Evolutionary conservation across 2,888 invertebrate genomes (phyloP).

Genomic region (Timandra comae): DNA sequence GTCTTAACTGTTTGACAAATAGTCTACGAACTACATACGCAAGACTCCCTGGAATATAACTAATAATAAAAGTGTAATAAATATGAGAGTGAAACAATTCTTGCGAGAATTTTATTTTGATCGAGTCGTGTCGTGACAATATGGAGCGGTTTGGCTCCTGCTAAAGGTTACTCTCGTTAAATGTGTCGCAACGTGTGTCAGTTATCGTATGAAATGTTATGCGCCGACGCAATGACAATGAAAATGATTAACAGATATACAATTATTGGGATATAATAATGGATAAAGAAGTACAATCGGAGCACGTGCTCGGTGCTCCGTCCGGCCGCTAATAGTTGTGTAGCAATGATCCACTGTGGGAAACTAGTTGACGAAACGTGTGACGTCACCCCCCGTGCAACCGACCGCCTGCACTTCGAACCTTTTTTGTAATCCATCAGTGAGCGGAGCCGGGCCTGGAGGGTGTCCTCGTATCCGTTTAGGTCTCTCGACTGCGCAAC

Average conservation of each 20-base stretch:
- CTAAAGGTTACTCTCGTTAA: constrained; percentile 73
- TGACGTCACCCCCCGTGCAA: constrained; percentile 56
- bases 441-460: constrained; percentile 59
- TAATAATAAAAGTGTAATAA: constrained; percentile 3
- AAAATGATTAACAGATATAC: constrained; percentile 16
- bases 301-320: constrained; percentile 38
- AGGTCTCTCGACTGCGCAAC: constrained; percentile 67
- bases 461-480: constrained; percentile 74
- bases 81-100: not conserved
- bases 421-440: constrained; percentile 62
- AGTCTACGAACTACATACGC: constrained; percentile 38
- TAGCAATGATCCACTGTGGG: constrained; percentile 43
- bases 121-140: constrained; percentile 69
- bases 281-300: constrained; percentile 3
- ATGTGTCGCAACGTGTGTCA: constrained; percentile 51
- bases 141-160: constrained; percentile 56
- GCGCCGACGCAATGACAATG: constrained; percentile 22
- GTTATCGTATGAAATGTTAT: constrained; percentile 47
- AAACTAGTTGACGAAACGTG: constrained; percentile 52
- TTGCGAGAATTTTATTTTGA: constrained; percentile 28
- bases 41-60: constrained; percentile 26
- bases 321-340: constrained; percentile 29
- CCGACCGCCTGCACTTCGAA: constrained; percentile 40
- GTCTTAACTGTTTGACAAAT: constrained; percentile 57
- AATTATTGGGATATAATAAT: constrained; percentile 1